Conservation (phyloP, 1,140 invertebrate genomes). For the Drosophila suzukii region DNA sequence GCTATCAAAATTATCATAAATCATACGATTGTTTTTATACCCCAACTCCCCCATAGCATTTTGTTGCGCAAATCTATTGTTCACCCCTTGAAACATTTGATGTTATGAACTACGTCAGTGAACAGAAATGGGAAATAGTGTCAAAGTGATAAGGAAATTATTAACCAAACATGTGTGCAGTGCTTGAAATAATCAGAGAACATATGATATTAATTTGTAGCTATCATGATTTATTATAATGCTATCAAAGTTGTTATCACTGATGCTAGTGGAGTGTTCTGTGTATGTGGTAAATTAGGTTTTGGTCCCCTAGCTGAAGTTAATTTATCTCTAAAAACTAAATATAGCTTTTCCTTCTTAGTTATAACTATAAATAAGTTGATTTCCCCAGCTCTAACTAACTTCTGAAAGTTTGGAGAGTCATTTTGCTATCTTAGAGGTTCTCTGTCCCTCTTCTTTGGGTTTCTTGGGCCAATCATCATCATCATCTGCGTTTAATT, state of each 20-base stretch:
- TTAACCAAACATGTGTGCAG: constrained; percentile 25
- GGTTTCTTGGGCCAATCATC: constrained; percentile 11
- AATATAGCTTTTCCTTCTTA: constrained; percentile 1
- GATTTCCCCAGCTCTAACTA: not conserved
- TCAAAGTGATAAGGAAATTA: constrained; percentile 15
- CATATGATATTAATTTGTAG: constrained; percentile 18
- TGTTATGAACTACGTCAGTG: constrained; percentile 17
- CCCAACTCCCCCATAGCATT: not conserved
- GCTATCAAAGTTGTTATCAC: not conserved
- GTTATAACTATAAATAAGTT: constrained; percentile 13
- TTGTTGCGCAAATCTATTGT: not conserved
- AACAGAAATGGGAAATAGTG: constrained; percentile 7
- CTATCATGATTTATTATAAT: constrained; percentile 27
- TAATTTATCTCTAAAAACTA: not conserved
- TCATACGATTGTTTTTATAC: not conserved
- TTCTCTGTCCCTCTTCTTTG: not conserved
- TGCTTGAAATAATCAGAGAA: constrained; percentile 23
- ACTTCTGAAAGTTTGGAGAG: not conserved
- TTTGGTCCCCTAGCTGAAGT: too few species aligned
- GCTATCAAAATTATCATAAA: not conserved
- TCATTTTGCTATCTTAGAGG: not conserved
- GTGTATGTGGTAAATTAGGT: not conserved
- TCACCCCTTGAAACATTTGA: not conserved
- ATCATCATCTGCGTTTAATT: constrained; percentile 53
- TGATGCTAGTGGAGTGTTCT: not conserved